These are phyloP conservation scores for Sylvilagus bachmani DNA, from an alignment of 2,113 vertebrate genomes.

Conservation along the genomic window DNA sequence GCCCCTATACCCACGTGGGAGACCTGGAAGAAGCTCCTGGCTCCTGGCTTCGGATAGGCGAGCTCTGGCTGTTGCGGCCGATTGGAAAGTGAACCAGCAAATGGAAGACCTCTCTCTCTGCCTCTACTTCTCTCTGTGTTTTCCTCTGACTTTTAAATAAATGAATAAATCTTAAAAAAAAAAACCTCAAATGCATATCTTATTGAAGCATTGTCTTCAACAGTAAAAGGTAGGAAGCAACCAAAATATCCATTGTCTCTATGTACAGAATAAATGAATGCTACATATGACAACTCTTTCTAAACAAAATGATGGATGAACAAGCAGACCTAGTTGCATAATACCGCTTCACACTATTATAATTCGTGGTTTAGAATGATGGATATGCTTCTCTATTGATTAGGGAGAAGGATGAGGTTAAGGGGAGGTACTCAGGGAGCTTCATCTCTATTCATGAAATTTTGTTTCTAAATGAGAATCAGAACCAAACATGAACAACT, in stretches of 20 bases:
- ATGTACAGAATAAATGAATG: background rate
- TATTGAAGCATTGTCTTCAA: background rate
- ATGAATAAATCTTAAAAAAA: no score
- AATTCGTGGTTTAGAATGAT: background rate
- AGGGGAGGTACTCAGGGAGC: background rate
- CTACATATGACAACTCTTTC: background rate
- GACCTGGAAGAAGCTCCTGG: no score
- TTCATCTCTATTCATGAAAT: background rate
- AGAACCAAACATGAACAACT: background rate
- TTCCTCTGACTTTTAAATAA: no score
- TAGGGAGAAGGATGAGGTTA: background rate
- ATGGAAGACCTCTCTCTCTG: no score
- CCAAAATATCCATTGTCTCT: background rate
- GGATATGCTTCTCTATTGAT: background rate
- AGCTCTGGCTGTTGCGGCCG: no score
- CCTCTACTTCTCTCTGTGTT: no score
- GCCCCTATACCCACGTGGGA: no score
- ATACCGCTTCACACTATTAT: background rate
- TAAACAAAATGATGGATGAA: background rate
- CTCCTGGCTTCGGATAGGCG: no score
- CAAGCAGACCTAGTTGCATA: background rate
- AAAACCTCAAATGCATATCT: background rate
- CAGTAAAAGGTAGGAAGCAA: background rate
- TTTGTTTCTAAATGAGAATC: background rate
- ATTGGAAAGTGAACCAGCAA: no score